Evolutionary conservation across 2,888 invertebrate species (phyloP).

Genomic region (Corythucha ciliata): DNA sequence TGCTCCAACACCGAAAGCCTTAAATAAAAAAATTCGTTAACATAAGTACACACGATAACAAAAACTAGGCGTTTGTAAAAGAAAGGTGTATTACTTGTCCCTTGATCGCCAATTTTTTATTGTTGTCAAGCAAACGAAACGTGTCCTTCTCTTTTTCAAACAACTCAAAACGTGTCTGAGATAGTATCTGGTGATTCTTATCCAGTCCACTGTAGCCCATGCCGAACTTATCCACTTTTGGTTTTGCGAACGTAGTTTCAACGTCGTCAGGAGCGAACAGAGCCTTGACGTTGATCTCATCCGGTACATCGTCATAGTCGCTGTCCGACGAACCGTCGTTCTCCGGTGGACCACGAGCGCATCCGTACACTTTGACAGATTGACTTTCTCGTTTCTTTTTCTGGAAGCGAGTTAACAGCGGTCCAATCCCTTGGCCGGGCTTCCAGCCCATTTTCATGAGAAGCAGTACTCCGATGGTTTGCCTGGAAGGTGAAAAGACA

Average conservation of each 20-base stretch:
- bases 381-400: constrained; percentile 32
- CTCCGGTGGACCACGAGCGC: constrained; percentile 37
- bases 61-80: too few species aligned
- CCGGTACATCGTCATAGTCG: too few species aligned
- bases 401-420: constrained; percentile 45
- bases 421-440: constrained; percentile 75
- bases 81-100: constrained; percentile 47
- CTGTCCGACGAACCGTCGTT: too few species aligned
- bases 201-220: constrained; percentile 67
- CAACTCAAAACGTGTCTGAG: too few species aligned
- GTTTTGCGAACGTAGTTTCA: constrained; percentile 57
- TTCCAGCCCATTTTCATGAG: constrained; percentile 88
- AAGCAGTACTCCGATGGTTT: constrained; percentile 78
- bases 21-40: too few species aligned
- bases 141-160: constrained; percentile 12
- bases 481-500: constrained; percentile 54
- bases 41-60: too few species aligned
- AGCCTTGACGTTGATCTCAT: constrained; percentile 29
- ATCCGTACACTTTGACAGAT: constrained; percentile 41
- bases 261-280: constrained; percentile 70
- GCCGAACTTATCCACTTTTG: constrained; percentile 73
- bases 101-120: constrained; percentile 48
- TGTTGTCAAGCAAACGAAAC: constrained; percentile 46
- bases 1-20: constrained; percentile 97
- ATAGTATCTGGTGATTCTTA: constrained; percentile 53